Evolutionary conservation across 2,888 invertebrate genomes (phyloP).

Genomic region (Ectemnius cavifrons): DNA sequence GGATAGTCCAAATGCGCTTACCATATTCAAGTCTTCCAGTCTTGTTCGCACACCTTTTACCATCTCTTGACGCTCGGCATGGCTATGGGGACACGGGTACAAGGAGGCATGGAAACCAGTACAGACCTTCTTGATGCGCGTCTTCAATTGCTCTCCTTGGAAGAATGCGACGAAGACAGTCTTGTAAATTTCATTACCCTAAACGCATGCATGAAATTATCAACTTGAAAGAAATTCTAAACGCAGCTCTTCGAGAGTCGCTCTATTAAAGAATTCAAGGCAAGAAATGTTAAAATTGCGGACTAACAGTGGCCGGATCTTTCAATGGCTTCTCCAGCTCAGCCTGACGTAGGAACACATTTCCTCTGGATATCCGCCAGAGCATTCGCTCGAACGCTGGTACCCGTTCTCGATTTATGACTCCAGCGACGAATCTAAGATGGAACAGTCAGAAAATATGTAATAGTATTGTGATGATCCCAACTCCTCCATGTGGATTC

Average conservation of each 20-base stretch:
- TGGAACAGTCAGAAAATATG: constrained; percentile 8
- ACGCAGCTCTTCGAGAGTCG: no score
- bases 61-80: constrained; percentile 92
- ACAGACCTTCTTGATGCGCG: constrained; percentile 94
- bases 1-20: constrained; percentile 63
- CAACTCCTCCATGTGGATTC: not conserved
- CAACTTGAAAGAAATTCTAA: no score
- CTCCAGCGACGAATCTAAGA: constrained; percentile 93
- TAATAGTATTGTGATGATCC: not conserved
- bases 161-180: constrained; percentile 93
- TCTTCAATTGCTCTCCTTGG: constrained; percentile 95
- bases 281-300: not conserved
- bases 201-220: constrained; percentile 58
- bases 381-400: constrained; percentile 95
- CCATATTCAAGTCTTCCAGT: constrained; percentile 92
- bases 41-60: constrained; percentile 92
- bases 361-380: constrained; percentile 95
- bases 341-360: constrained; percentile 92
- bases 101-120: constrained; percentile 95
- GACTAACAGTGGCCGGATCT: constrained; percentile 89
- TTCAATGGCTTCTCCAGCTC: constrained; percentile 91
- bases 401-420: constrained; percentile 91
- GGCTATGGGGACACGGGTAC: constrained; percentile 94
- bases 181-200: constrained; percentile 94
- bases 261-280: not conserved